Percentiles rank a stretch among this genome's conserved stretches.
Evolutionary conservation across 37 sponge, comb jelly and placozoan species (phyloP).

Genomic region (Theonella swinhoei): DNA sequence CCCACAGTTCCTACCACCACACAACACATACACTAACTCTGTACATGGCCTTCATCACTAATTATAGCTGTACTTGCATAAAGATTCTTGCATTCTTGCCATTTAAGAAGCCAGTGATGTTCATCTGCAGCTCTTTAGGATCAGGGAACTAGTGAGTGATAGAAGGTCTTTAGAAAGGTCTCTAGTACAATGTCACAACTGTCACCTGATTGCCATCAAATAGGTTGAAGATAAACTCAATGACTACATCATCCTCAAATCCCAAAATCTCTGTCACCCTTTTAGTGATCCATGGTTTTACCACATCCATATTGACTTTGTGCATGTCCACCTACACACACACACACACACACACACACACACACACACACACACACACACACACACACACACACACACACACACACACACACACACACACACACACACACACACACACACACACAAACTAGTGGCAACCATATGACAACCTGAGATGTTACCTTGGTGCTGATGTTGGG

Average conservation of each 20-base stretch:
- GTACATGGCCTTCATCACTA: neutral
- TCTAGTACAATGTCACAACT: neutral
- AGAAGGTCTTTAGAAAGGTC: neutral
- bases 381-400: neutral
- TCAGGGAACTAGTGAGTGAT: constrained; percentile 76
- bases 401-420: neutral
- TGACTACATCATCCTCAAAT: constrained; percentile 92
- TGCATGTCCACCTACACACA: constrained; percentile 89
- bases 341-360: no score
- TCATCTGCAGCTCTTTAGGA: constrained; percentile 88
- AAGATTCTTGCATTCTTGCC: constrained; percentile 91
- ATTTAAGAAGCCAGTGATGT: constrained; percentile 91
- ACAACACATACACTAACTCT: neutral
- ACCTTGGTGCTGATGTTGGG: constrained; percentile 87
- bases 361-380: neutral
- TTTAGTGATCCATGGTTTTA: constrained; percentile 94
- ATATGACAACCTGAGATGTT: neutral
- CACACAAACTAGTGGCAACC: neutral
- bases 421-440: neutral
- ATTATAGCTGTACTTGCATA: constrained; percentile 53
- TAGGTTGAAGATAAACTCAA: constrained; percentile 94
- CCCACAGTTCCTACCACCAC: constrained; percentile 80
- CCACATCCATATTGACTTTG: constrained; percentile 89
- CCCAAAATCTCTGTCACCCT: constrained; percentile 84
- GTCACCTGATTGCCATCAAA: constrained; percentile 86